Percentiles rank a stretch among this genome's conserved stretches.
Evolutionary conservation across 2,113 vertebrate species (phyloP).

Genomic region (Himantopus leucocephalus): DNA sequence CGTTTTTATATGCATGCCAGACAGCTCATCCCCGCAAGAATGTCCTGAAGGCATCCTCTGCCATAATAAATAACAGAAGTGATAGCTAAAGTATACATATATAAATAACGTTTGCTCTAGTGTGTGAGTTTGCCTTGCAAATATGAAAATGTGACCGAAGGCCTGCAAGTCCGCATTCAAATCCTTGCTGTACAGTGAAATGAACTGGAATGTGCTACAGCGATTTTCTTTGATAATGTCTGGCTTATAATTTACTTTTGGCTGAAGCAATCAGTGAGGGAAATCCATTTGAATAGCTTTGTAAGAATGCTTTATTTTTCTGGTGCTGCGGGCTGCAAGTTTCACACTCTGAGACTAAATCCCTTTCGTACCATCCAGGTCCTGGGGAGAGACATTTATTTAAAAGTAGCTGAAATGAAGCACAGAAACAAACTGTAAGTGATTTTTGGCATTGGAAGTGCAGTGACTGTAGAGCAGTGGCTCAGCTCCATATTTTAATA

Average conservation of each 20-base stretch:
- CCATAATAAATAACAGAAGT: constrained; percentile 44
- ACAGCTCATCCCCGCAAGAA: constrained; percentile 60
- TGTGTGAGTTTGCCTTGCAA: background rate
- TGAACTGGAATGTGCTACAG: constrained; percentile 30
- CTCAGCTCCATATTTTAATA: constrained; percentile 65
- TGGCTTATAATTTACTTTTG: constrained; percentile 59
- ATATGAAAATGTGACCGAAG: background rate
- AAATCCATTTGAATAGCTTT: constrained; percentile 58
- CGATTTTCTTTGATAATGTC: constrained; percentile 55
- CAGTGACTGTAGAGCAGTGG: constrained; percentile 47
- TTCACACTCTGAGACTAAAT: constrained; percentile 51
- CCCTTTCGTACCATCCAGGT: constrained; percentile 25
- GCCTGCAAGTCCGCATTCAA: background rate
- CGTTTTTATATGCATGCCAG: constrained; percentile 34
- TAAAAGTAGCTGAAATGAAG: constrained; percentile 57
- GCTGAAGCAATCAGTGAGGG: constrained; percentile 36
- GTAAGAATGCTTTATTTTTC: constrained; percentile 47
- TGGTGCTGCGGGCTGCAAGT: constrained; percentile 46
- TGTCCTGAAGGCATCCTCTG: constrained; percentile 55
- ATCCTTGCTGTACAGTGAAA: background rate
- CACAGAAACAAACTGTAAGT: constrained; percentile 63
- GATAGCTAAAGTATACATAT: constrained; percentile 33
- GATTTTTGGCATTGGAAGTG: constrained; percentile 65
- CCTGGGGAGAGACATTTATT: constrained; percentile 48
- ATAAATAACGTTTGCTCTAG: background rate